Base-by-base conservation (phyloP, 2,113 vertebrate species). In the Gnathonemus echidnorhynchus region DNA sequence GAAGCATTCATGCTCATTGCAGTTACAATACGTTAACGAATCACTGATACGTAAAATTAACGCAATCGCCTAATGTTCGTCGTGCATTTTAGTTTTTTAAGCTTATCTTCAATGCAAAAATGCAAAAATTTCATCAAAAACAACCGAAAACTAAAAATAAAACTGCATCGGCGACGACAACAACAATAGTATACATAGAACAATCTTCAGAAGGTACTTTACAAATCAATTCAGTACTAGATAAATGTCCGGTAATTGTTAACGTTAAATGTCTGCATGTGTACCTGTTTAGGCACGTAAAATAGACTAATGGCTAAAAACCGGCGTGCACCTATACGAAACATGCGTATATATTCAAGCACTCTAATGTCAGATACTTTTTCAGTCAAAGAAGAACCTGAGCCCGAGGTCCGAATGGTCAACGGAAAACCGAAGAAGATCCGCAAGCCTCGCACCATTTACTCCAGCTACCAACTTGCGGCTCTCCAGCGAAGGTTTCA, bases 391-490 rank as follows among this genome's bases (percentile, higher is more conserved):
- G 98, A 99, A 91, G 98, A 99, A 92, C 98, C 97, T 52, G 98
- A 99, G 93, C 97, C 98, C 0, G 98, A 99, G 94, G 97, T 99
- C 87, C 97, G 98, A 90, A 99, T 99, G 98, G 98, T 99, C 92
- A 99, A 99, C 0, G 98, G 98, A 90, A 99, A 99, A 90, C 98
- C 98, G 21, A 99, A 99, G 94, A 99, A 99, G 93, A 98, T 99
- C 94, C 97, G 98, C 92, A 99, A 99, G 91, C 98, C 98, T 17
- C 96, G 98, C 52, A 99, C 98, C 48, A 99, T 99, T 93, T 99
- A 99, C 94, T 99, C 98, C 93, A 99, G 98, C 87, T 99, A 98
- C 94, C 98, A 99, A 93, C 96, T 99, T 93, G 98, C 98, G 0
- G 98, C 98, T 13, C 95, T 99, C 94, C 98, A 99, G 94, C 96